Conservation (phyloP, 2,113 vertebrate species). For the Varanus komodoensis region DNA sequence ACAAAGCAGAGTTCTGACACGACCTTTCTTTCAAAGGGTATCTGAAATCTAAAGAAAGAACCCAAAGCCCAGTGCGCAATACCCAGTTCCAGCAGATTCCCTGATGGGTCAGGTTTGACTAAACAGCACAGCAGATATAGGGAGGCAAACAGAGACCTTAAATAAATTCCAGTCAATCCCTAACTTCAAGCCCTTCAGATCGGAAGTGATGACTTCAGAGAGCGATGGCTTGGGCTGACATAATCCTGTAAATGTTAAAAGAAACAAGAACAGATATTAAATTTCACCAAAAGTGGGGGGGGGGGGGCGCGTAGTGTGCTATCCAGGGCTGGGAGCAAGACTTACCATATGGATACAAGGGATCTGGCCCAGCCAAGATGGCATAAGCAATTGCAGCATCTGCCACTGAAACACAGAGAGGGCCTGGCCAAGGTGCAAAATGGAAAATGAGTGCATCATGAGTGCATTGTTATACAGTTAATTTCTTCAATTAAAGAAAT, state of each 20-base stretch:
- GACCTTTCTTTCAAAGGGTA: not conserved
- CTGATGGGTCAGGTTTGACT: not conserved
- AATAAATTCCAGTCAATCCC: conserved; percentile 75
- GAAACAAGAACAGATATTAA: not conserved
- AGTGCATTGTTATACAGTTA: not conserved
- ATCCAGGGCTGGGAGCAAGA: no score
- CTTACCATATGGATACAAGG: conserved; percentile 60
- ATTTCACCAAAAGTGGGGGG: not conserved
- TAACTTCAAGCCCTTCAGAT: conserved; percentile 72
- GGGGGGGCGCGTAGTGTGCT: no score
- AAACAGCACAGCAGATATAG: not conserved
- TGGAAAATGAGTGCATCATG: not conserved
- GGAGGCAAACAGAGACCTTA: conserved; percentile 58
- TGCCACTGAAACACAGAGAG: conserved; percentile 71
- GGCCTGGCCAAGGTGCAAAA: conserved; percentile 56
- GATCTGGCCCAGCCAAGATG: conserved; percentile 70
- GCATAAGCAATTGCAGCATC: conserved; percentile 72
- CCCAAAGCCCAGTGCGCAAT: not conserved
- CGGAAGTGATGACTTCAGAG: conserved; percentile 51
- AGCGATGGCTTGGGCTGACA: conserved; percentile 68
- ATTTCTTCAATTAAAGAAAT: no score
- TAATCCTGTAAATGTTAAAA: conserved; percentile 62
- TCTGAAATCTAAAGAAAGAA: not conserved
- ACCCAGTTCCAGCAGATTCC: not conserved
- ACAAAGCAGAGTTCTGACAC: not conserved